Conservation (phyloP, 2,113 vertebrate genomes). For the Himantopus leucocephalus region DNA sequence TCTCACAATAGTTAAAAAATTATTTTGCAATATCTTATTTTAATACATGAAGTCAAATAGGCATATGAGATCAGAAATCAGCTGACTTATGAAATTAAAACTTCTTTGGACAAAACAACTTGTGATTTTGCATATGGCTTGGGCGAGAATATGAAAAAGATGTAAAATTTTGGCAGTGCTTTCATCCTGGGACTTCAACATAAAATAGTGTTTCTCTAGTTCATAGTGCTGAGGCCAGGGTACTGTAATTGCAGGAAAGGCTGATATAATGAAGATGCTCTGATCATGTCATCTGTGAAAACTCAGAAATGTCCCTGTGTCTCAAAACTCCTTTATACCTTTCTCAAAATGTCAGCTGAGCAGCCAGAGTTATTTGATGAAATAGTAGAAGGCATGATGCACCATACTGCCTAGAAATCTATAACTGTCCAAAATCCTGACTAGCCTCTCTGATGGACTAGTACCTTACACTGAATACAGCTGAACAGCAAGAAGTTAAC, state of each 20-base stretch:
- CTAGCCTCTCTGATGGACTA: background rate
- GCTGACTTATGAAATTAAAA: background rate
- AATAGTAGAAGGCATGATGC: background rate
- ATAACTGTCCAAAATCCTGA: background rate
- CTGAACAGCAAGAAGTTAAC: background rate
- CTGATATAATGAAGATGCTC: background rate
- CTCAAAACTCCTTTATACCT: background rate
- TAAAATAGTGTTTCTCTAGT: background rate
- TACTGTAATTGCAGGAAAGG: background rate
- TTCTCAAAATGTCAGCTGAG: background rate
- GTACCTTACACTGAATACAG: background rate
- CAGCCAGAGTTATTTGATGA: background rate
- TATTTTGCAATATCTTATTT: background rate
- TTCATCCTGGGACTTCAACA: background rate
- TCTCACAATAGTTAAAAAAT: background rate
- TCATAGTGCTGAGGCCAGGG: background rate
- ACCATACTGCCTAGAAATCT: background rate
- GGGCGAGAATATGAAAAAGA: background rate
- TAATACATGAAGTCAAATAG: background rate
- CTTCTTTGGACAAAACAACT: background rate
- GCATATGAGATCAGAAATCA: background rate
- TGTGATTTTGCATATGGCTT: background rate
- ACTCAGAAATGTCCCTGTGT: background rate
- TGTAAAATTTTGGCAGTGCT: background rate
- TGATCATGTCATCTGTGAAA: background rate